phyloP scores from a whole-genome alignment of 2,797 vertebrate species.

The Tapirus indicus region DNA sequence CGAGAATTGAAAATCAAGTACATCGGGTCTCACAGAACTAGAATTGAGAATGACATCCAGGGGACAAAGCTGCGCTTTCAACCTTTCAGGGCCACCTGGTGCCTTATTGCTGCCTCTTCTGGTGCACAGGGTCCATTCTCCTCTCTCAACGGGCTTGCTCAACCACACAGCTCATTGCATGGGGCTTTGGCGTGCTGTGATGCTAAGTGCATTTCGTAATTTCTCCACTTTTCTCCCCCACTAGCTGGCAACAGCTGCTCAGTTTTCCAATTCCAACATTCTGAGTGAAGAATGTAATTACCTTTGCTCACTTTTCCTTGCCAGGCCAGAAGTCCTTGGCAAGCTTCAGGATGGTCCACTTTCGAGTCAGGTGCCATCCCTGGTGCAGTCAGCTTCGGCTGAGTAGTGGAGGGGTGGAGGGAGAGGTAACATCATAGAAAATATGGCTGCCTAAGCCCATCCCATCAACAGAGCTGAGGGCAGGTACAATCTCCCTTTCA shows the following conservation, averaged over 20 bases:
- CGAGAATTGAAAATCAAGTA: background rate
- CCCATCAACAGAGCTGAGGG: background rate
- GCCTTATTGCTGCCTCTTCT: background rate
- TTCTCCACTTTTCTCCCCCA: background rate
- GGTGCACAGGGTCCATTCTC: background rate
- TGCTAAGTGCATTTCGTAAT: background rate
- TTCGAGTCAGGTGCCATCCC: background rate
- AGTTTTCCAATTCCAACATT: constrained; percentile 61
- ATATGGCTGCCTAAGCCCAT: background rate
- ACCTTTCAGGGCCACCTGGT: background rate
- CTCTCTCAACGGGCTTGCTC: background rate
- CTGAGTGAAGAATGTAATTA: constrained; percentile 56
- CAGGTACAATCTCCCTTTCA: background rate
- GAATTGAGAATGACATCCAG: background rate
- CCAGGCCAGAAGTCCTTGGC: constrained; percentile 49
- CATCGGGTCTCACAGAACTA: background rate
- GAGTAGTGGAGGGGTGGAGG: background rate
- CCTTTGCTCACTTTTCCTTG: background rate
- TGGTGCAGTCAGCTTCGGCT: background rate
- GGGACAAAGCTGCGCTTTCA: background rate
- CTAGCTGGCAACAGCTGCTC: background rate
- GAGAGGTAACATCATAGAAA: background rate
- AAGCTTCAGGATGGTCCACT: background rate
- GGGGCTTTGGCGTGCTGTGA: background rate
- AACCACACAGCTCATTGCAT: background rate